Evolutionary conservation across 2,888 invertebrate species (phyloP).

Genomic region (Drosophila pseudotalamancana): DNA sequence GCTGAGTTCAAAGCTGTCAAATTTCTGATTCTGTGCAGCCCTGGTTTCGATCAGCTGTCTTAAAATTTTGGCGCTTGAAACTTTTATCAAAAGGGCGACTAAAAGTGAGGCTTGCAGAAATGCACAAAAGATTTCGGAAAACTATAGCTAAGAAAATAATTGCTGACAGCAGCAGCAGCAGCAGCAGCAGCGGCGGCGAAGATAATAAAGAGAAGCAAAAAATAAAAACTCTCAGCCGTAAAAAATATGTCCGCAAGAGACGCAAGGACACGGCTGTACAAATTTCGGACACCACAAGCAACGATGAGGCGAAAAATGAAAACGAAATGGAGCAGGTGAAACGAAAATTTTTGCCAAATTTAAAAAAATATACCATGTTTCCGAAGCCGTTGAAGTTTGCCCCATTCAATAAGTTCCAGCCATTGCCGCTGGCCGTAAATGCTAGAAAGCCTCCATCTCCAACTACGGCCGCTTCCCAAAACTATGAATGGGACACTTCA

Average conservation of each 20-base stretch:
- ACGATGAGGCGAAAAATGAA: conserved; percentile 20
- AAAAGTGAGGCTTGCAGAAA: too few relatives aligned
- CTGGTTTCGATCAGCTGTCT: conserved; percentile 43
- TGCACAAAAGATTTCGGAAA: conserved; percentile 35
- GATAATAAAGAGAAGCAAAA: background rate
- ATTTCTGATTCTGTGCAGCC: conserved; percentile 13
- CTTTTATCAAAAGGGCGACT: too few relatives aligned
- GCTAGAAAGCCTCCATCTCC: background rate
- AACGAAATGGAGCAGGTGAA: conserved; percentile 11
- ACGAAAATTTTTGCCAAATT: background rate
- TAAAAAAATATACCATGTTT: background rate
- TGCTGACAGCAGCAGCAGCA: conserved; percentile 21
- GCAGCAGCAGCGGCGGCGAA: background rate
- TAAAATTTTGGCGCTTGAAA: conserved; percentile 25
- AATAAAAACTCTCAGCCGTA: conserved; percentile 1
- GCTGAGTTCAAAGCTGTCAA: background rate
- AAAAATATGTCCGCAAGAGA: conserved; percentile 7
- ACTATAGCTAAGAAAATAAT: background rate
- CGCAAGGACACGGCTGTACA: background rate
- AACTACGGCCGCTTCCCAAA: too few relatives aligned
- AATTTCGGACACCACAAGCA: conserved; percentile 39
- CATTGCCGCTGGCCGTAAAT: conserved; percentile 16
- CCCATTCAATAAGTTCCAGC: conserved; percentile 25
- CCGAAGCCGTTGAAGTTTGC: conserved; percentile 4
- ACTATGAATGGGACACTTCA: too few relatives aligned